A percentile compares a stretch with the other conserved stretches of the same genome.
Evolutionary conservation across 2,888 invertebrate species (phyloP).

Genomic region (Drosophila suboccidentalis): DNA sequence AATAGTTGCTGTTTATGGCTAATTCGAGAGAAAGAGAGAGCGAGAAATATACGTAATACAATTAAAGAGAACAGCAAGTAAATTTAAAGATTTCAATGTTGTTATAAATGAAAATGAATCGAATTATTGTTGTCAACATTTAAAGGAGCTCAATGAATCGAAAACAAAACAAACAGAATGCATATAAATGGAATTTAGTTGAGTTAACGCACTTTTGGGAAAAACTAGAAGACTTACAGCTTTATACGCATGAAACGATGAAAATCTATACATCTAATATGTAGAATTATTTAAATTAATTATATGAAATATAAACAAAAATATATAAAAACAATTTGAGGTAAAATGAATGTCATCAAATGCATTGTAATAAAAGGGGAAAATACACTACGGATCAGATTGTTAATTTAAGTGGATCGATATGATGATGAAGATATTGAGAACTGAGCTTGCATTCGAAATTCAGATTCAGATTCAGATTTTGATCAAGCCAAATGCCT

Average conservation of each 20-base stretch:
- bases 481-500: conserved; percentile 51
- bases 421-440: conserved; percentile 11
- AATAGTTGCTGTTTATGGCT: conserved; percentile 51
- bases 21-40: conserved; percentile 14
- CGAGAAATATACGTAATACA: conserved; percentile 45
- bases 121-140: conserved; percentile 65
- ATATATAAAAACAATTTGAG: conserved; percentile 33
- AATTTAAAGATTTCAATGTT: conserved; percentile 57
- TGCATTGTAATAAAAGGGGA: conserved; percentile 41
- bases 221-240: conserved; percentile 83
- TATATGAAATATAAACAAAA: conserved; percentile 40
- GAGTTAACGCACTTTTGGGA: conserved; percentile 71
- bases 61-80: conserved; percentile 8
- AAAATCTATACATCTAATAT: conserved; percentile 65
- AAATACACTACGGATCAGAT: conserved; percentile 35
- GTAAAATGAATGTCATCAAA: conserved; percentile 42
- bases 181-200: conserved; percentile 71
- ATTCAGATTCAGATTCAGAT: conserved; percentile 30
- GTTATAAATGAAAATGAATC: conserved; percentile 42
- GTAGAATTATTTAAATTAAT: conserved; percentile 73
- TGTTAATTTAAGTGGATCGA: conserved; percentile 51
- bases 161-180: conserved; percentile 39
- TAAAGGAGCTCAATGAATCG: conserved; percentile 46
- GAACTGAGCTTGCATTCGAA: conserved; percentile 41
- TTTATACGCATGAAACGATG: conserved; percentile 74